These are phyloP conservation scores for Lagopus muta DNA, from an alignment of 2,113 vertebrate species.

Conservation along the genomic window DNA sequence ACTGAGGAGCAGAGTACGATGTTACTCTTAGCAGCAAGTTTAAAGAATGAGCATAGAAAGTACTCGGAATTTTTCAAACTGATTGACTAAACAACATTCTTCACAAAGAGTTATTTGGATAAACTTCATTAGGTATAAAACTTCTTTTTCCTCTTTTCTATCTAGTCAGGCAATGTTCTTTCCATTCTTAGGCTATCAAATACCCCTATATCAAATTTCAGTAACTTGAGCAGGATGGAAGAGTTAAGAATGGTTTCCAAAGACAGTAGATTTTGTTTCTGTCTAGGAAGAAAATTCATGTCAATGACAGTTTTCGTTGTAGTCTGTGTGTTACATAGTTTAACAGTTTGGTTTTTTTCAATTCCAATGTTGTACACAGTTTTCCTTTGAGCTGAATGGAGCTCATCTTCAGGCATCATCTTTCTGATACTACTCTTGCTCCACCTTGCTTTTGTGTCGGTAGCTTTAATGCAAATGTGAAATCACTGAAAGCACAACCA, in stretches of 20 bases:
- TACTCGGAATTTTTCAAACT: background rate
- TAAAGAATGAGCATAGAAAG: background rate
- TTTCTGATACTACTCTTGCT: background rate
- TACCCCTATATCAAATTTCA: constrained; percentile 48
- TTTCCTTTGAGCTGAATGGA: background rate
- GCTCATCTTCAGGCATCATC: background rate
- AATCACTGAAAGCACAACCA: background rate
- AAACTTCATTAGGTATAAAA: background rate
- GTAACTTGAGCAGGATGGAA: constrained; percentile 16
- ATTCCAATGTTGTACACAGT: background rate
- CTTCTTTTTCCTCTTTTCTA: background rate
- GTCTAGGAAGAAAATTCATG: constrained; percentile 23
- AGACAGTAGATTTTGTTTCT: constrained; percentile 31
- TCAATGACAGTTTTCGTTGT: background rate
- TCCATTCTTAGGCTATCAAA: constrained; percentile 23
- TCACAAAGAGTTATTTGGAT: background rate
- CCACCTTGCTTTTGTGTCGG: background rate
- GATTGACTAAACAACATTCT: background rate
- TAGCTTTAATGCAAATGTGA: background rate
- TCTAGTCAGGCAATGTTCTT: background rate
- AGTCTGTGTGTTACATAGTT: background rate
- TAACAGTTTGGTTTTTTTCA: background rate
- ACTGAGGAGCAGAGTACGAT: background rate
- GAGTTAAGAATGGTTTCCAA: constrained; percentile 40
- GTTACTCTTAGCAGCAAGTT: background rate